Evolutionary conservation across 2,113 vertebrate genomes (phyloP).

Genomic region (Gallinago paraguaiae): DNA sequence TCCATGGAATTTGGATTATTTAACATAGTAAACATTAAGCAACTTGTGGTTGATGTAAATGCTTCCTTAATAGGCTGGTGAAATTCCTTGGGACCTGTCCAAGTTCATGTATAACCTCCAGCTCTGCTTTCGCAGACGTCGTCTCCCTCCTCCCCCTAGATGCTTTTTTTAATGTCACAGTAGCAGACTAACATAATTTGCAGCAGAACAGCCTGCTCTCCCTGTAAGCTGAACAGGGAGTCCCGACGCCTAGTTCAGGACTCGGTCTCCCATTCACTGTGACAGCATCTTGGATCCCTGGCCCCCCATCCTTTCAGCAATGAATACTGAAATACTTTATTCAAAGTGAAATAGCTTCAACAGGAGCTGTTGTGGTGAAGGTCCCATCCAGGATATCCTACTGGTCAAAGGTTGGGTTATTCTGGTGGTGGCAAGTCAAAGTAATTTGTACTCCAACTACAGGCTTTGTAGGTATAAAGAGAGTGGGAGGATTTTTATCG

Average conservation of each 20-base stretch:
- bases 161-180: background rate
- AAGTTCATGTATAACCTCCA: background rate
- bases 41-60: slow-evolving; percentile 22
- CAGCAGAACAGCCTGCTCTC: background rate
- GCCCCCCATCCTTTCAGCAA: background rate
- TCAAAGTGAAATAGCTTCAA: background rate
- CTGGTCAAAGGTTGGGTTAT: background rate
- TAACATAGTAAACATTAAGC: slow-evolving; percentile 19
- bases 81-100: slow-evolving; percentile 16
- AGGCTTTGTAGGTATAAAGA: background rate
- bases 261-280: background rate
- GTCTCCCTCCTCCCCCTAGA: background rate
- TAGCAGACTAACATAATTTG: background rate
- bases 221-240: background rate
- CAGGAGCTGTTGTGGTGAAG: background rate
- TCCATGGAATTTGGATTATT: background rate
- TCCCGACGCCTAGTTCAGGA: background rate
- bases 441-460: background rate
- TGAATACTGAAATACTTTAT: background rate
- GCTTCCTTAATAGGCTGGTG: slow-evolving; percentile 20
- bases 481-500: background rate
- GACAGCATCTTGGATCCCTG: background rate
- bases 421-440: background rate
- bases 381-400: background rate
- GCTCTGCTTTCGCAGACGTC: background rate